Percentiles rank a stretch among this genome's conserved stretches.
Evolutionary conservation across 2,888 invertebrate genomes (phyloP).

Genomic region (Quadroppia sp.): DNA sequence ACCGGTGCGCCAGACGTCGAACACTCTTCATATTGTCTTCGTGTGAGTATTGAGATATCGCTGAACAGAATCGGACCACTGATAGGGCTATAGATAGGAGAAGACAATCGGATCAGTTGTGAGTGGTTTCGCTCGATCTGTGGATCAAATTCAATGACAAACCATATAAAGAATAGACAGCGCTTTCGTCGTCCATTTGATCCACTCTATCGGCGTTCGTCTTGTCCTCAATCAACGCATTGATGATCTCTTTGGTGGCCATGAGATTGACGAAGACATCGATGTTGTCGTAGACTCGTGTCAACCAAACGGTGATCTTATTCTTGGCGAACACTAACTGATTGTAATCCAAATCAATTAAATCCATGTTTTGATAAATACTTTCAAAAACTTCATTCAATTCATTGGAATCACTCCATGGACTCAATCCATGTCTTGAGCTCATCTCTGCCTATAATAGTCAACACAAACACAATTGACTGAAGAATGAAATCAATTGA

Average conservation of each 20-base stretch:
- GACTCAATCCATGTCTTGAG: not conserved
- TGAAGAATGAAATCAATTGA: no score
- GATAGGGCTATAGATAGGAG: constrained; percentile 6
- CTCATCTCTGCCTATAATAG: not conserved
- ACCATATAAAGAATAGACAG: constrained; percentile 25
- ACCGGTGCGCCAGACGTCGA: constrained; percentile 19
- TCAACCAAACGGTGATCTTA: constrained; percentile 29
- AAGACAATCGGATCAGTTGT: not conserved
- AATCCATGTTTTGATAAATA: constrained; percentile 14
- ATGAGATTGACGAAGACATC: constrained; percentile 15
- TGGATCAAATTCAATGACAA: not conserved
- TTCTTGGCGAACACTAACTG: constrained; percentile 5
- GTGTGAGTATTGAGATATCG: constrained; percentile 14
- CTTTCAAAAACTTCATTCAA: not conserved
- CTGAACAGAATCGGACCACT: constrained; percentile 20
- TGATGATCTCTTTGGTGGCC: constrained; percentile 31
- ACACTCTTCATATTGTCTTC: constrained; percentile 30
- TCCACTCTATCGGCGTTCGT: not conserved
- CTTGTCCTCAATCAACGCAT: not conserved
- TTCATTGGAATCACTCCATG: constrained; percentile 20
- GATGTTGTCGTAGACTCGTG: not conserved
- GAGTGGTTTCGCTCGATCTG: no score
- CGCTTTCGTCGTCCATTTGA: not conserved
- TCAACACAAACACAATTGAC: no score
- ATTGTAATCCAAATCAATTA: constrained; percentile 14